Percentiles rank a stretch among this genome's conserved stretches.
phyloP scores from a whole-genome alignment of 2,888 invertebrate species.

The Tromatobia lineatoria region DNA sequence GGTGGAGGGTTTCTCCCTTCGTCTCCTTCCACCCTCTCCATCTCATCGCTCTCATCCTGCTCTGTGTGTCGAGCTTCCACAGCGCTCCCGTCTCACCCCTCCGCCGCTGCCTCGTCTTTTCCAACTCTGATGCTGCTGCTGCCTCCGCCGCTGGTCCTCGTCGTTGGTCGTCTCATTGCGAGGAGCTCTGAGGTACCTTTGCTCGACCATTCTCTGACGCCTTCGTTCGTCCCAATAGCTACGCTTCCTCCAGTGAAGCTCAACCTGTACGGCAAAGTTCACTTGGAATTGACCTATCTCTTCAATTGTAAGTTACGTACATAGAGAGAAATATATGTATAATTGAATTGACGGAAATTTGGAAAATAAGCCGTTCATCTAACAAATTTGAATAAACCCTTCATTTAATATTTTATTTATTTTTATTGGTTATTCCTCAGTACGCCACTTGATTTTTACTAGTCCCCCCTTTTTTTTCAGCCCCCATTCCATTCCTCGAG shows the following conservation, averaged over 20 bases:
- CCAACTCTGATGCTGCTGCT: constrained; percentile 53
- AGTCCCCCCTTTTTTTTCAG: too few species aligned
- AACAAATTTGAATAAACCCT: too few species aligned
- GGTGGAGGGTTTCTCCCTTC: constrained; percentile 74
- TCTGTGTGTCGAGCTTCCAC: constrained; percentile 59
- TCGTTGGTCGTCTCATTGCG: constrained; percentile 66
- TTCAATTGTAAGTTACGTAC: too few species aligned
- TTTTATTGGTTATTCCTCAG: too few species aligned
- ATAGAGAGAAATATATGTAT: too few species aligned
- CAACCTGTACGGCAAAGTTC: constrained; percentile 68
- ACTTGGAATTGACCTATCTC: background rate
- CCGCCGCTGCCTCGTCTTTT: constrained; percentile 62
- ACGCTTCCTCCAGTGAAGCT: constrained; percentile 74
- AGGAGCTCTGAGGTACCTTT: constrained; percentile 74
- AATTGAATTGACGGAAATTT: too few species aligned
- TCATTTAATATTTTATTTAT: too few species aligned
- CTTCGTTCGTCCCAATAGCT: constrained; percentile 55
- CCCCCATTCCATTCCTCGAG: too few species aligned
- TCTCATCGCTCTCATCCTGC: constrained; percentile 66
- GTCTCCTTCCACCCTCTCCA: constrained; percentile 63
- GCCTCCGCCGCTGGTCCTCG: constrained; percentile 26
- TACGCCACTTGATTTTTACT: too few species aligned
- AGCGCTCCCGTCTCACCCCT: constrained; percentile 57
- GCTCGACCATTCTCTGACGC: constrained; percentile 71
- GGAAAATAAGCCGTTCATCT: too few species aligned